These are phyloP conservation scores for Pipra filicauda DNA, from an alignment of 2,113 vertebrate species.

Conservation along the genomic window DNA sequence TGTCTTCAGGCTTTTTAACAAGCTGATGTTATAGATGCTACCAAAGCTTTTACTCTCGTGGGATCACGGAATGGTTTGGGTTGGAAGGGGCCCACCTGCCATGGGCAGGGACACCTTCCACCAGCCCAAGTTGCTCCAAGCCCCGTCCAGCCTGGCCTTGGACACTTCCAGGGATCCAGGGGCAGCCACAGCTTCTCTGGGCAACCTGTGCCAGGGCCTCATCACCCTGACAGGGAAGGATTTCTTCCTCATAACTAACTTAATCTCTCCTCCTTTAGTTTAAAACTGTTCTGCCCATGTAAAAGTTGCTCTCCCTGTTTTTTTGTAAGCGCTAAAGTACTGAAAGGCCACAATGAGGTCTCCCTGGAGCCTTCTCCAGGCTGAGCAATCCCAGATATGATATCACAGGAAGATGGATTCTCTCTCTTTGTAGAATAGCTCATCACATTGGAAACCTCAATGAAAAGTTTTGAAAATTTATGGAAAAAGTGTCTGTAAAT, in stretches of 20 bases:
- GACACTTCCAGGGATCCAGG: not conserved
- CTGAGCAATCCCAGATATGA: not conserved
- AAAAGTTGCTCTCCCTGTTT: not conserved
- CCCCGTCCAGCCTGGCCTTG: too few relatives aligned
- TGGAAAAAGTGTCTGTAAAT: not conserved
- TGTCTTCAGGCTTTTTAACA: not conserved
- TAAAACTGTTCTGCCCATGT: not conserved
- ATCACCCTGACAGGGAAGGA: not conserved
- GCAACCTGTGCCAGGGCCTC: not conserved
- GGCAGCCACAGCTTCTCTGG: not conserved
- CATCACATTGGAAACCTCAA: not conserved
- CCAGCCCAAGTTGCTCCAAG: not conserved
- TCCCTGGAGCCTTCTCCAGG: not conserved
- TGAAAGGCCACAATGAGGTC: not conserved
- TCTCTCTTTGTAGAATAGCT: not conserved
- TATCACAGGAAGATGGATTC: not conserved
- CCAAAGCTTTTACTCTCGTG: not conserved
- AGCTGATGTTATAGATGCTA: not conserved
- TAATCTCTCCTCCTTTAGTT: not conserved
- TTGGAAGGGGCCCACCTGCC: not conserved
- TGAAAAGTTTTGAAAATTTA: not conserved
- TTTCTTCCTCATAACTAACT: not conserved
- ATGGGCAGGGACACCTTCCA: not conserved
- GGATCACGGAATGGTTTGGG: not conserved
- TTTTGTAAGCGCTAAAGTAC: not conserved